Evolutionary conservation across 2,888 invertebrate genomes (phyloP).

Genomic region (Pherbina coryleti): DNA sequence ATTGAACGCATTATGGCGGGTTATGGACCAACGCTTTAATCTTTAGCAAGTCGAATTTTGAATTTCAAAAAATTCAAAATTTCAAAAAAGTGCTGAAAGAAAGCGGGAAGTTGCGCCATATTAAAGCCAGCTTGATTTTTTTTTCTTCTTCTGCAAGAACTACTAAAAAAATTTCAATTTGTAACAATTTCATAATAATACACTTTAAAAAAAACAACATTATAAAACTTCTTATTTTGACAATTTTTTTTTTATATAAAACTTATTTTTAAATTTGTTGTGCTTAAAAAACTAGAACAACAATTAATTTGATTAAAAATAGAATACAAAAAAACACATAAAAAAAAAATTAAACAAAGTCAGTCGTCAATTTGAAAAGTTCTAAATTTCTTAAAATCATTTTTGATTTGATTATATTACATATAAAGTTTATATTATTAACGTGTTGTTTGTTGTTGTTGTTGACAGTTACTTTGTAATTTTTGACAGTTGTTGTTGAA

Average conservation of each 20-base stretch:
- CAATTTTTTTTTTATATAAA: neutral
- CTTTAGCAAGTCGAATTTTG: neutral
- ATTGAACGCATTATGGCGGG: no score
- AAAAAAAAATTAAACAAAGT: conserved; percentile 32
- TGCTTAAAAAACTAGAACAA: conserved; percentile 31
- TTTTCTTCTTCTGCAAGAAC: neutral
- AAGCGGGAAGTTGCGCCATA: no score
- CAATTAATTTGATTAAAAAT: conserved; percentile 27
- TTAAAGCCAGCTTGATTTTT: neutral
- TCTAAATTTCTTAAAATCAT: conserved; percentile 23
- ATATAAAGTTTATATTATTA: neutral
- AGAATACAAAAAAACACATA: conserved; percentile 28
- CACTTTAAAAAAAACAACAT: conserved; percentile 3
- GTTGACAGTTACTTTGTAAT: no score
- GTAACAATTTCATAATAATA: conserved; percentile 1
- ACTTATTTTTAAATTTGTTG: conserved; percentile 26
- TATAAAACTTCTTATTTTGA: conserved; percentile 5
- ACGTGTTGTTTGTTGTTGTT: no score
- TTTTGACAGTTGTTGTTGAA: no score
- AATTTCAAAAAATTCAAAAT: neutral
- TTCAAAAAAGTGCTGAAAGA: no score
- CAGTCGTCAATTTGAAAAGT: conserved; percentile 40
- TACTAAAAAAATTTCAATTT: neutral
- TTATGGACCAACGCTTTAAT: neutral
- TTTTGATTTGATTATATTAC: conserved; percentile 4